Base-by-base conservation (phyloP, 2,797 vertebrate genomes). In the Paratrypauchen microcephalus region DNA sequence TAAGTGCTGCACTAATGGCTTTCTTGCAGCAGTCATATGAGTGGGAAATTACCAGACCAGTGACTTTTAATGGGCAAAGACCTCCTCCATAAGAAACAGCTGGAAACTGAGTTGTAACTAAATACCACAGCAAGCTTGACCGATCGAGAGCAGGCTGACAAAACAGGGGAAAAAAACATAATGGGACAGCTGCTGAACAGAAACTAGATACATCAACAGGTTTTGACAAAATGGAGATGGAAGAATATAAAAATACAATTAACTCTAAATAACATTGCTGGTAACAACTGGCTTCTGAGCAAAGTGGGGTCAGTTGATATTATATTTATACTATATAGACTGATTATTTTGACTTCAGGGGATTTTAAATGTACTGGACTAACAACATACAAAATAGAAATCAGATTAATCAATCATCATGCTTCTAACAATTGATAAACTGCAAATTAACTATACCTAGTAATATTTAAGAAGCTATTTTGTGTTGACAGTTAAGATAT, bases 131-230 rank as follows among this genome's bases (percentile, higher is more conserved):
- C 18, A 7, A 18, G 18, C 19, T n/a, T 50, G 48, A 50, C 48
- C 48, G 11, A 45, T 16, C 3, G 15, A 4, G 12, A 45, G 41
- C 48, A 18, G 2, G 48, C 48, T n/a, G 50, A 8, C 7, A 54
- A 54, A 55, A 23, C n/a, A 23, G 9, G n/a, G 4, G 13, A 55
- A 55, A 54, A 70, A 68, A 58, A 83, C 79, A 68, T 75, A 15
- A 61, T 4, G 13, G 3, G 79, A 73, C 90, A 89, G 86, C 86
- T 89, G 87, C 23, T 19, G 0, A 70, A 41, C 50, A 2, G 78
- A 30, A 68, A 77, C 0, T 0, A 65, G 75, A 81, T 59, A 47
- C 5, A 3, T 2, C 58, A 75, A 74, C 66, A 62, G 16, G 59
- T 73, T 69, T 74, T 74, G 67, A 74, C 71, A 41, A 3, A n/a